phyloP scores from a whole-genome alignment of 2,113 vertebrate species.

The Panurus biarmicus region DNA sequence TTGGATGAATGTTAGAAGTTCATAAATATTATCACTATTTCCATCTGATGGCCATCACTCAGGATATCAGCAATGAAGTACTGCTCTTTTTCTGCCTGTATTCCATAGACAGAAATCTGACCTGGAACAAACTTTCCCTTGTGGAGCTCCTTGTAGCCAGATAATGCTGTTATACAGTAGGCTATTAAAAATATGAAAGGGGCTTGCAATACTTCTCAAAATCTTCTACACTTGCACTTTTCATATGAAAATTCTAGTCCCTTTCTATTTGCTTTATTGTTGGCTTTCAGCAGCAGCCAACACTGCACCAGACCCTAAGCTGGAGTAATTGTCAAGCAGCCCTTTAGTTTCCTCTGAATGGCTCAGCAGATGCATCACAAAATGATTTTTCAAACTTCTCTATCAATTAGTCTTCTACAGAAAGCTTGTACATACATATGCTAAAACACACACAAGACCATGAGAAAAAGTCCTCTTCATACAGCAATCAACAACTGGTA shows the following conservation, averaged over 20 bases:
- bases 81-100: background rate
- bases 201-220: background rate
- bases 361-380: conserved; percentile 23
- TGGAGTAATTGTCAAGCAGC: background rate
- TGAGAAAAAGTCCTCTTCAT: background rate
- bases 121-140: background rate
- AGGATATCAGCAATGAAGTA: background rate
- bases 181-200: background rate
- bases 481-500: background rate
- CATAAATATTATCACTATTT: background rate
- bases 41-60: background rate
- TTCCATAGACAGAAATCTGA: background rate
- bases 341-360: background rate
- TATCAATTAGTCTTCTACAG: background rate
- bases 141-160: background rate
- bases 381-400: background rate
- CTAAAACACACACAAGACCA: background rate
- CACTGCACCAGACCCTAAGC: background rate
- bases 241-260: background rate
- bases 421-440: background rate
- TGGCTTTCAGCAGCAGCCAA: background rate
- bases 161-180: background rate
- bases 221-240: background rate
- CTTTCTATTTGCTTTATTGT: background rate
- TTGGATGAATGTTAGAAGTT: background rate